Evolutionary conservation across 2,888 invertebrate species (phyloP).

Genomic region (Strigamia maritima): DNA sequence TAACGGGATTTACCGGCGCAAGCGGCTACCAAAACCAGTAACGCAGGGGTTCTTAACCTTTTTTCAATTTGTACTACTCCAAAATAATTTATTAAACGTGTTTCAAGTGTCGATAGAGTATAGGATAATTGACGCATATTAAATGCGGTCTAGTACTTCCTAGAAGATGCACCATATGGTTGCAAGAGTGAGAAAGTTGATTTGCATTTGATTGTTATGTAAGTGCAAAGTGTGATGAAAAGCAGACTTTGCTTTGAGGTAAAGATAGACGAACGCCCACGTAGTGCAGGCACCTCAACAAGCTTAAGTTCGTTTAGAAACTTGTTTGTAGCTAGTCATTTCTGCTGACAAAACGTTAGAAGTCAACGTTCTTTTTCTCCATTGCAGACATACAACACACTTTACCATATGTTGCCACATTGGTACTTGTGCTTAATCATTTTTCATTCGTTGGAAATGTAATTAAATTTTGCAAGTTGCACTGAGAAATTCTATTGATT

Average conservation of each 20-base stretch:
- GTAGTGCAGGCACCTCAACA: slow-evolving; percentile 27
- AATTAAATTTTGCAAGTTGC: neutral
- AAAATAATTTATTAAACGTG: too few relatives aligned
- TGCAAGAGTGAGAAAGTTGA: neutral
- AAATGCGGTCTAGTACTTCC: neutral
- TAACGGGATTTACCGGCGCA: too few relatives aligned
- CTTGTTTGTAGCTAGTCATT: neutral
- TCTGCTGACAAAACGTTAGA: neutral
- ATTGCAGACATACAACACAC: neutral
- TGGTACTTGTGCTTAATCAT: neutral
- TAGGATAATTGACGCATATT: neutral
- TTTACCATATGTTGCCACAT: neutral
- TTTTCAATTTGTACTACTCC: too few relatives aligned
- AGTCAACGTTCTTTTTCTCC: neutral
- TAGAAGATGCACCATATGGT: neutral
- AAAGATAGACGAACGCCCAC: slow-evolving; percentile 23
- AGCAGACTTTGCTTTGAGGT: neutral
- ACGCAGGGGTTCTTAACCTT: too few relatives aligned
- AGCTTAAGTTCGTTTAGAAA: neutral
- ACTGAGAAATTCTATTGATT: too few relatives aligned
- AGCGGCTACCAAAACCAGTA: too few relatives aligned
- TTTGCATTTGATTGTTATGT: neutral
- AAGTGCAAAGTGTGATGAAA: neutral
- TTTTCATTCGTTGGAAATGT: neutral
- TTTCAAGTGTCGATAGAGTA: neutral